phyloP scores from a whole-genome alignment of 2,888 invertebrate genomes.

The Petrolisthes manimaculis region DNA sequence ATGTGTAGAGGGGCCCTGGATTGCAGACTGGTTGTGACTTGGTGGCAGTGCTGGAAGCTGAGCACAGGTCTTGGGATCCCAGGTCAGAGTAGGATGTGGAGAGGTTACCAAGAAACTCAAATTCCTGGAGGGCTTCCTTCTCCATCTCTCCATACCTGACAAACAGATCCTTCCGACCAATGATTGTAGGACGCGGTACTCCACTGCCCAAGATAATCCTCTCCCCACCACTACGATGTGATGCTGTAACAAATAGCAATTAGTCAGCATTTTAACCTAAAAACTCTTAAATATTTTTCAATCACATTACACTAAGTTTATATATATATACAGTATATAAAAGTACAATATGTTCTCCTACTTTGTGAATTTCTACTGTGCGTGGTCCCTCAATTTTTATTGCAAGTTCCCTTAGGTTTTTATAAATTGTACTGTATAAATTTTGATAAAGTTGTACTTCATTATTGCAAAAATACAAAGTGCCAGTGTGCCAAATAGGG shows the following conservation, averaged over 20 bases:
- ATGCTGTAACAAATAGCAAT: slow-evolving; percentile 40
- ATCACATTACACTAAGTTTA: too few species aligned
- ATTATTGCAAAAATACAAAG: too few species aligned
- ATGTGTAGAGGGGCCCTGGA: not conserved
- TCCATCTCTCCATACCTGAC: slow-evolving; percentile 83
- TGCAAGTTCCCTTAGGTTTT: too few species aligned
- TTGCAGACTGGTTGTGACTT: not conserved
- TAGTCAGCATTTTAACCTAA: too few species aligned
- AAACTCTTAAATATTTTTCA: too few species aligned
- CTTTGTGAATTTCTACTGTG: too few species aligned
- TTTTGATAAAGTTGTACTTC: too few species aligned
- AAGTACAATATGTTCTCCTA: too few species aligned
- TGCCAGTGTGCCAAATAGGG: too few species aligned
- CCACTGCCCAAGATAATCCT: slow-evolving; percentile 27
- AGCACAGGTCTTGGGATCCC: slow-evolving; percentile 49
- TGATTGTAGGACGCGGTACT: slow-evolving; percentile 77
- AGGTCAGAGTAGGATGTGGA: slow-evolving; percentile 59
- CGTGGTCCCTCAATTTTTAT: too few species aligned
- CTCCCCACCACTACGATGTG: slow-evolving; percentile 62
- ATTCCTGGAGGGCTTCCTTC: slow-evolving; percentile 82
- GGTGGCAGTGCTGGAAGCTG: slow-evolving; percentile 17
- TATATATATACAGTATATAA: too few species aligned
- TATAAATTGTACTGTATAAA: too few species aligned
- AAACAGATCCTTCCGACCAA: slow-evolving; percentile 83
- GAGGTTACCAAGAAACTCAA: slow-evolving; percentile 77